These are phyloP conservation scores for Megalopta genalis DNA, from an alignment of 1,140 invertebrate genomes.

Conservation along the genomic window DNA sequence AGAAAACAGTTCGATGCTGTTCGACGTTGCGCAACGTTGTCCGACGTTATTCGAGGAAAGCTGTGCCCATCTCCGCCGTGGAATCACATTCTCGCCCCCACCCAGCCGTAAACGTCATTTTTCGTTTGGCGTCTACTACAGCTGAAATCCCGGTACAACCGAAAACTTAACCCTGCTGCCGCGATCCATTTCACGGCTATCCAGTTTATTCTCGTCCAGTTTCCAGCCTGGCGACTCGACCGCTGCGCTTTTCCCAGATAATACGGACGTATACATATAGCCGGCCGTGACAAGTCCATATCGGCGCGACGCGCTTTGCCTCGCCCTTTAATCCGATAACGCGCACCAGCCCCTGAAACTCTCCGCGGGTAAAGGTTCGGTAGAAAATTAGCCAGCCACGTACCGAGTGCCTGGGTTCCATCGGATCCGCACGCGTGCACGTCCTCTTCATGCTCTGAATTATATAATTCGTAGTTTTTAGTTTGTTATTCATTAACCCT, in stretches of 20 bases:
- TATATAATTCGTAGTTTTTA: too few species aligned
- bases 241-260: conserved; percentile 37
- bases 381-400: neutral
- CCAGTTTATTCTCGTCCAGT: conserved; percentile 37
- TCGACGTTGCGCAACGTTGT: too few species aligned
- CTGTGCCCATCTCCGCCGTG: too few species aligned
- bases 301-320: neutral
- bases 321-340: conserved; percentile 33
- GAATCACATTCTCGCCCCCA: neutral
- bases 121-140: neutral
- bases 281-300: conserved; percentile 9
- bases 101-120: neutral
- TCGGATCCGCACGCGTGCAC: too few species aligned
- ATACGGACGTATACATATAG: conserved; percentile 32
- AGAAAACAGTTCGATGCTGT: too few species aligned
- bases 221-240: conserved; percentile 28
- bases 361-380: neutral
- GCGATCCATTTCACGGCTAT: conserved; percentile 44
- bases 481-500: too few species aligned
- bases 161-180: conserved; percentile 43
- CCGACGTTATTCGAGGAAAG: too few species aligned
- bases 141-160: neutral
- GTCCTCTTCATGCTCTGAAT: too few species aligned
- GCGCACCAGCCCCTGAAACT: conserved; percentile 8
- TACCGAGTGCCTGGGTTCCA: neutral